phyloP scores from a whole-genome alignment of 2,888 invertebrate genomes.

The Zelleria hepariella region DNA sequence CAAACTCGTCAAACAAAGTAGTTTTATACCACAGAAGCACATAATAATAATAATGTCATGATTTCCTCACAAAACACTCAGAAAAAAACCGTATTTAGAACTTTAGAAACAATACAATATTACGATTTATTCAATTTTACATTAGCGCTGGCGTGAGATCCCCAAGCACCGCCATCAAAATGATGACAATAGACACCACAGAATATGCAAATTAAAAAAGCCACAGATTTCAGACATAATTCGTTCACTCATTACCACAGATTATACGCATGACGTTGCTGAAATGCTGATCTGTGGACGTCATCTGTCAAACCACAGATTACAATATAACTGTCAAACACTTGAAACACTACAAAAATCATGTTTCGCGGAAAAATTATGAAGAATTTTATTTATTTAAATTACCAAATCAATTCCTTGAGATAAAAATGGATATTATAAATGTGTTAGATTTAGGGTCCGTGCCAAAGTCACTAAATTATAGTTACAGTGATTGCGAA shows the following conservation, averaged over 20 bases:
- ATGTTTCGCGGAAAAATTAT: no score
- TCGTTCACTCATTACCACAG: no score
- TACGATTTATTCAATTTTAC: conserved; percentile 40
- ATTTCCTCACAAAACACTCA: conserved; percentile 16
- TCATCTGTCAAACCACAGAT: no score
- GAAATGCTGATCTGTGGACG: no score
- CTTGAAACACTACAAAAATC: no score
- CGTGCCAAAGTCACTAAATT: background rate
- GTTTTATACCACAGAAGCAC: conserved; percentile 28
- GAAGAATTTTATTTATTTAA: no score
- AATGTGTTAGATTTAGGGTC: background rate
- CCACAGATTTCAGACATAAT: no score
- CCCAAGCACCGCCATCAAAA: conserved; percentile 59
- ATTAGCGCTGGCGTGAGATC: conserved; percentile 48
- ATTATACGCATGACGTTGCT: no score
- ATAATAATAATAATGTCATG: conserved; percentile 24
- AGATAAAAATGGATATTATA: no score
- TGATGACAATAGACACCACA: conserved; percentile 24
- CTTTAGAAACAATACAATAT: conserved; percentile 31
- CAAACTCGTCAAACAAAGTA: conserved; percentile 26
- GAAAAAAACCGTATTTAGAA: conserved; percentile 19
- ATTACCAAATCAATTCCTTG: no score
- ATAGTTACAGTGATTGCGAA: conserved; percentile 10
- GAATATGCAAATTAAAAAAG: background rate
- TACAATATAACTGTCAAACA: no score